Conservation (phyloP, 2,797 vertebrate species). For the Gallirallus australis region DNA sequence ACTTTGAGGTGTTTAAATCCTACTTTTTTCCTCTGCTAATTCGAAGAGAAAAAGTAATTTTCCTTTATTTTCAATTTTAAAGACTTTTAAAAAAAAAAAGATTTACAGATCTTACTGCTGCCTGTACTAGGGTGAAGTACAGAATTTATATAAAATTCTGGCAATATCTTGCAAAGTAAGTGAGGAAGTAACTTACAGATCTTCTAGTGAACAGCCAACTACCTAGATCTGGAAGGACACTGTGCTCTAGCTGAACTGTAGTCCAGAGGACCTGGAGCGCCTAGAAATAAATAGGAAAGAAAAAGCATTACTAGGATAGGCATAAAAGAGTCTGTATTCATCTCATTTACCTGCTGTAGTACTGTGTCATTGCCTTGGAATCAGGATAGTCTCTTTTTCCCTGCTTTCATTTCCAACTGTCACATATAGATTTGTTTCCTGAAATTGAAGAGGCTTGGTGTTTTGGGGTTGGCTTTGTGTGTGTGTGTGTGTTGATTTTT, state of each 20-base stretch:
- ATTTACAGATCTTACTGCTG: background rate
- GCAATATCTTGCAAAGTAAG: background rate
- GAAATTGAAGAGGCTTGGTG: background rate
- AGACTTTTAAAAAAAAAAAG: background rate
- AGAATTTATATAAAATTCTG: background rate
- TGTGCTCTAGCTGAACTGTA: background rate
- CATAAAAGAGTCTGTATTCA: background rate
- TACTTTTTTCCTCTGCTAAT: background rate
- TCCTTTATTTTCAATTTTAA: too few species aligned
- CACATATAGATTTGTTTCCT: background rate
- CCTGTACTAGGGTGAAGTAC: background rate
- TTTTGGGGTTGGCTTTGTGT: background rate
- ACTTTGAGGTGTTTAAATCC: background rate
- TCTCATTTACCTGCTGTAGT: background rate
- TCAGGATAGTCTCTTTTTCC: background rate
- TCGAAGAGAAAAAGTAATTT: background rate
- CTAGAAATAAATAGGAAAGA: background rate
- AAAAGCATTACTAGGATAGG: background rate
- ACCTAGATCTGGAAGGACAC: background rate
- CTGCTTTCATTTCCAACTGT: background rate
- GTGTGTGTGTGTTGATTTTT: too few species aligned
- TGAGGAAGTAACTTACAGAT: background rate
- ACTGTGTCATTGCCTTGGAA: background rate
- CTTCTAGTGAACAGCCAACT: background rate
- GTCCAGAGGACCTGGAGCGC: background rate